Evolutionary conservation across 1,140 invertebrate species (phyloP), one percentile per base, ranked within the genome.

Genomic region (Conus betulinus): DNA sequence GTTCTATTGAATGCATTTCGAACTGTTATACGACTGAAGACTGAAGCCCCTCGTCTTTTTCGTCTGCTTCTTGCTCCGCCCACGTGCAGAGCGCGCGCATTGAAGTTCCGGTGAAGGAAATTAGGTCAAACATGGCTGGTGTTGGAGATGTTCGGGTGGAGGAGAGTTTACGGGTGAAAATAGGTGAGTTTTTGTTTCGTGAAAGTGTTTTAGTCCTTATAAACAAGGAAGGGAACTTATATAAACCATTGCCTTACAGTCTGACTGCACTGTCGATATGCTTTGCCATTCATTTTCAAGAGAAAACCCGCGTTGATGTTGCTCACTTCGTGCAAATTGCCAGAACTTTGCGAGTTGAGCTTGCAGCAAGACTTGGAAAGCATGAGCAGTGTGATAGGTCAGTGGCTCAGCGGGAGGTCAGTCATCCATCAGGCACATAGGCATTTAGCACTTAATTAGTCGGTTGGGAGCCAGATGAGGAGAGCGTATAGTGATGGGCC

Each of bases 161-260:
- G 52, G 91, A 92, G 91, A 92, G 90, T 89, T 92, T 90, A 91
- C 87, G 89, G 87, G 91, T 90, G 87, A 91, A 92, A 89, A 91
- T 91, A 90, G 90, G 91, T 87, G 90, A 90, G 87, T 84, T 17
- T n/a, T 5, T 60, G n/a, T 81, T 55, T 81, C n/a, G 57, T 52
- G 17, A 11, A 6, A 25, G n/a, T 52, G n/a, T 53, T 53, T 11
- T 25, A 25, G 25, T 39, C 5, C n/a, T 25, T 25, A 86, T 86
- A 53, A 53, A 86, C 15, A 20, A 6, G 25, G 63, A n/a, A 57
- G 17, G 15, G 8, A 5, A 85, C 23, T 67, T 57, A 20, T 51
- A 10, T 27, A 4, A 67, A 55, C 51, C 0, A 39, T 3, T 85
- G 84, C 55, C n/a, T 85, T 39, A 63, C 81, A 39, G 39, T 57